phyloP scores from a whole-genome alignment of 2,888 invertebrate genomes.

The Aelia acuminata region DNA sequence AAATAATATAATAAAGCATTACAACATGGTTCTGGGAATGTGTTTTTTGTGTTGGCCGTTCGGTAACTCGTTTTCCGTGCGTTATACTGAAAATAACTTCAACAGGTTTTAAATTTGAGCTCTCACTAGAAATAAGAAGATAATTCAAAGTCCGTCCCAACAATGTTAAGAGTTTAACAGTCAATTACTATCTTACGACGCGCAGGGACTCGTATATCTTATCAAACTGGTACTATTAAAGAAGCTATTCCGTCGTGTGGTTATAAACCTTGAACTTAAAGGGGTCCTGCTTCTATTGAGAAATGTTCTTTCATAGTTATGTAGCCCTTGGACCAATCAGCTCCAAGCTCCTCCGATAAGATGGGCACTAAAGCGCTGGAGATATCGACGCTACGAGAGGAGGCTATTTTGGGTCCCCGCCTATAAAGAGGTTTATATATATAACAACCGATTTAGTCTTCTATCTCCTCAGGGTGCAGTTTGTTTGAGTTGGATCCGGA shows the following conservation, averaged over 20 bases:
- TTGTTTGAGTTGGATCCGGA: constrained; percentile 19
- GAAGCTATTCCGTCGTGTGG: background rate
- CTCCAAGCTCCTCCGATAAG: background rate
- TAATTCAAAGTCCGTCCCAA: background rate
- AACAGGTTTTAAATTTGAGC: no score
- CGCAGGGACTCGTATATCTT: background rate
- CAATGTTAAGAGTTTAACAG: background rate
- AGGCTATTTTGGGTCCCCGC: background rate
- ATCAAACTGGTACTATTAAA: background rate
- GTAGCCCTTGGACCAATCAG: background rate
- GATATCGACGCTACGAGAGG: background rate
- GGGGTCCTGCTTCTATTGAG: background rate
- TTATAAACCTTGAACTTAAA: background rate
- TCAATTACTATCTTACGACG: background rate
- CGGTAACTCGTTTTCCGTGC: no score
- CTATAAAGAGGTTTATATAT: background rate
- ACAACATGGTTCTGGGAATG: no score
- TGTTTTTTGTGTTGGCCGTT: no score
- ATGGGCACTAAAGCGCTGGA: background rate
- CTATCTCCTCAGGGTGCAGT: background rate
- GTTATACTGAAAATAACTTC: no score
- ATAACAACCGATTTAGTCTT: background rate
- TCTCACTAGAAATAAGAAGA: background rate
- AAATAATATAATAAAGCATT: no score
- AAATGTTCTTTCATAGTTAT: background rate